Evolutionary conservation across 2,888 invertebrate species (phyloP).

Genomic region (Thecophora atra): DNA sequence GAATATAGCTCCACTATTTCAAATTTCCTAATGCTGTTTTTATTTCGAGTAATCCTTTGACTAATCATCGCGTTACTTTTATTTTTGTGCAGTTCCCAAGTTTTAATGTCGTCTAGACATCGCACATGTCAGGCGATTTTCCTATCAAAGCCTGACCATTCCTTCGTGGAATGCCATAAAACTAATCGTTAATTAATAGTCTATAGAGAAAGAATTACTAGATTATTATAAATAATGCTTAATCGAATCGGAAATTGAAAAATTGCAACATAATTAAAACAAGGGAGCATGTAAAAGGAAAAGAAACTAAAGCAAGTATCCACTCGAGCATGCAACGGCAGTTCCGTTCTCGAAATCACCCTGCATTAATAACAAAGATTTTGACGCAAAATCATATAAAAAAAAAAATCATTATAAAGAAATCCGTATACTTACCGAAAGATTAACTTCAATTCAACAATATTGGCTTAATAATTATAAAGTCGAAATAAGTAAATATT

Average conservation of each 20-base stretch:
- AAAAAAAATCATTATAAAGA: neutral
- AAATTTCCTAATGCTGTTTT: too few species aligned
- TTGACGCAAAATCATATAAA: neutral
- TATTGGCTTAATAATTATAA: too few species aligned
- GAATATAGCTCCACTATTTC: too few species aligned
- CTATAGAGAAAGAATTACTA: neutral
- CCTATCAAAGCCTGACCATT: conserved; percentile 19
- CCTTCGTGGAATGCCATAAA: neutral
- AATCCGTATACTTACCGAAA: too few species aligned
- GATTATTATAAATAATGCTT: too few species aligned
- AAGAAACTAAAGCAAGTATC: neutral
- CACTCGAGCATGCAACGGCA: conserved; percentile 19
- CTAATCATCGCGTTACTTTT: too few species aligned
- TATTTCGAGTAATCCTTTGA: too few species aligned
- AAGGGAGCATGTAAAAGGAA: too few species aligned
- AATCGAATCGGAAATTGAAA: too few species aligned
- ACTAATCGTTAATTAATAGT: conserved; percentile 19
- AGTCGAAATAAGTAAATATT: too few species aligned
- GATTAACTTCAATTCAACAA: too few species aligned
- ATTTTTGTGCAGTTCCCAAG: too few species aligned
- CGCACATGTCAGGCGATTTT: conserved; percentile 14
- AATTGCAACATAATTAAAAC: conserved; percentile 35
- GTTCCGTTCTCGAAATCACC: conserved; percentile 23
- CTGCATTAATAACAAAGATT: conserved; percentile 3
- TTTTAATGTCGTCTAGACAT: conserved; percentile 33